Conservation (phyloP, 23 tunicate species). For the Corella eumyota region DNA sequence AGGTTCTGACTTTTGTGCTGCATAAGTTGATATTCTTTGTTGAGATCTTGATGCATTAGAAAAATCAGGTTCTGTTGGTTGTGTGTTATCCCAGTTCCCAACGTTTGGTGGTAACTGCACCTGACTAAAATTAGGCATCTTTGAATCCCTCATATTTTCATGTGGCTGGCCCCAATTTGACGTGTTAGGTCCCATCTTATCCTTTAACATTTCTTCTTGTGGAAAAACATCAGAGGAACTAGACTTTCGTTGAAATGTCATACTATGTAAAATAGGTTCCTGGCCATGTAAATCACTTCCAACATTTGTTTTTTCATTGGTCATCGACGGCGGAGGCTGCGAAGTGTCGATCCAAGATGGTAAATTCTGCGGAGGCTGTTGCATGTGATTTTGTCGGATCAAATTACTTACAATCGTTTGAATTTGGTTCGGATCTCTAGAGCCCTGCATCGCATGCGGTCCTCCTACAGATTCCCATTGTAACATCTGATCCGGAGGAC, state of each 20-base stretch:
- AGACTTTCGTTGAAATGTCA: conserved; percentile 7
- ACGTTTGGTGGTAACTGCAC: background rate
- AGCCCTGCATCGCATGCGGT: too few species aligned
- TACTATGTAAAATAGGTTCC: conserved; percentile 10
- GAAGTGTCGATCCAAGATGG: conserved; percentile 44
- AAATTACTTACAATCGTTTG: conserved; percentile 30
- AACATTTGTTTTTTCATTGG: background rate
- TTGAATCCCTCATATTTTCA: background rate
- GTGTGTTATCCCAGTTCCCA: background rate
- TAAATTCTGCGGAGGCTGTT: conserved; percentile 13
- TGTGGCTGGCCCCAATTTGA: too few species aligned
- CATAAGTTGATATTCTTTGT: background rate
- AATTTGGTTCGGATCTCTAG: conserved; percentile 17
- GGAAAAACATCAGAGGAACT: background rate
- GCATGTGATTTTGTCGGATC: conserved; percentile 38
- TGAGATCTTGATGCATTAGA: background rate
- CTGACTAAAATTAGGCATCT: background rate
- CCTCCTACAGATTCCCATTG: too few species aligned
- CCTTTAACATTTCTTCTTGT: background rate
- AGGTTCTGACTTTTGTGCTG: background rate
- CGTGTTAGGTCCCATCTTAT: background rate
- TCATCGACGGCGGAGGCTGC: conserved; percentile 36
- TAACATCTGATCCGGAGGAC: too few species aligned
- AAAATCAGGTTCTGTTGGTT: too few species aligned
- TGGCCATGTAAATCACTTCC: conserved; percentile 11